A percentile compares a stretch with the other conserved stretches of the same genome.
phyloP scores from a whole-genome alignment of 2,797 vertebrate species.

The Apogon talboti region DNA sequence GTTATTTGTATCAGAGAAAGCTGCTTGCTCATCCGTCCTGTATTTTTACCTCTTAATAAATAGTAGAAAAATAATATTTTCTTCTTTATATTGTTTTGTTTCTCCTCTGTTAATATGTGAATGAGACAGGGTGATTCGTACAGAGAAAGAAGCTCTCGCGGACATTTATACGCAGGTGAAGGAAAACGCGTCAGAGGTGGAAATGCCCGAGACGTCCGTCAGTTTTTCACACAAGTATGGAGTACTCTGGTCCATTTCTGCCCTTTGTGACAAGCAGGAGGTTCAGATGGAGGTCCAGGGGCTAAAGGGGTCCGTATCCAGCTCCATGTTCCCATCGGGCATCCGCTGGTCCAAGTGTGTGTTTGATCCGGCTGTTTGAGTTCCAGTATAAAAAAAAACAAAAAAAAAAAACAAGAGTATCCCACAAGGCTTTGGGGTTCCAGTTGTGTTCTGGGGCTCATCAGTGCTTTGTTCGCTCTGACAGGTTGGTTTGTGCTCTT shows the following conservation, averaged over 20 bases:
- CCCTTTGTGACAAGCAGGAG: slow-evolving; percentile 17
- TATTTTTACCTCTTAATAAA: slow-evolving; percentile 91
- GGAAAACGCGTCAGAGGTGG: slow-evolving; percentile 1
- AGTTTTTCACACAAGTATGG: slow-evolving; percentile 17
- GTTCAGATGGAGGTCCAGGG: slow-evolving; percentile 19
- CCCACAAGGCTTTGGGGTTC: slow-evolving; percentile 31
- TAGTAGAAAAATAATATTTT: slow-evolving; percentile 99
- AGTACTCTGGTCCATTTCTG: slow-evolving; percentile 18
- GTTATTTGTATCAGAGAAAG: slow-evolving; percentile 38
- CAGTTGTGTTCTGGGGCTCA: slow-evolving; percentile 39
- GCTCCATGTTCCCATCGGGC: slow-evolving; percentile 10
- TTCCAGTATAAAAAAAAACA: neutral
- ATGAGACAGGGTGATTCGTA: slow-evolving; percentile 81
- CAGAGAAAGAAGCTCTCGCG: slow-evolving; percentile 48
- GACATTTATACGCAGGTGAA: slow-evolving; percentile 34
- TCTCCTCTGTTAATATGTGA: slow-evolving; percentile 74
- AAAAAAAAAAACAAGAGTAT: slow-evolving; percentile 2
- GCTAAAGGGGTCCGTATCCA: slow-evolving; percentile 16
- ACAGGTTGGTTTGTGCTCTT: slow-evolving; percentile 15
- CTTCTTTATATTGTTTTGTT: slow-evolving; percentile 63
- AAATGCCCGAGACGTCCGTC: slow-evolving; percentile 26
- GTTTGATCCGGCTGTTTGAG: slow-evolving; percentile 10
- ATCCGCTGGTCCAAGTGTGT: slow-evolving; percentile 8
- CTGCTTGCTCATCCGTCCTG: slow-evolving; percentile 50
- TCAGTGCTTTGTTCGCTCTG: slow-evolving; percentile 21